Percentiles rank a stretch among this genome's conserved stretches.
Conservation (phyloP, 2,113 vertebrate genomes). For the Cebus imitator region DNA sequence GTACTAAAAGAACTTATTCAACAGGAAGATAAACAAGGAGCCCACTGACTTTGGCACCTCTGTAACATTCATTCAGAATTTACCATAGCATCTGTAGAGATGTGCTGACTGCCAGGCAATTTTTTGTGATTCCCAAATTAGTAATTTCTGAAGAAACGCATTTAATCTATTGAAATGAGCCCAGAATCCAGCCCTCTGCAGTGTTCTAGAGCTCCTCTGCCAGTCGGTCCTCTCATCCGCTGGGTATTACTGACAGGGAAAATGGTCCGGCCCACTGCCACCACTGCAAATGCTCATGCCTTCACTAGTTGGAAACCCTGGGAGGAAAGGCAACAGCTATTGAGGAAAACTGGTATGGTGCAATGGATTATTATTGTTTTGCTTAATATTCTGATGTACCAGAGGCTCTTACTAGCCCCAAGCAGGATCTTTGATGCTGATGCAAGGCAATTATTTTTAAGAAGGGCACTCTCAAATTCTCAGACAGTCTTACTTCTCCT, state of each 20-base stretch:
- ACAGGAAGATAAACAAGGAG: neutral
- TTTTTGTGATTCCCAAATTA: neutral
- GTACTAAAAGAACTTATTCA: conserved; percentile 43
- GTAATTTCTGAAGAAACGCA: conserved; percentile 28
- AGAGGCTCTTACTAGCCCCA: neutral
- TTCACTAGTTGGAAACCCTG: neutral
- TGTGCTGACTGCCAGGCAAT: neutral
- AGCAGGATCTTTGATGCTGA: neutral
- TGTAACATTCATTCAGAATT: conserved; percentile 4
- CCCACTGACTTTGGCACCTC: neutral
- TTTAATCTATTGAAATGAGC: neutral
- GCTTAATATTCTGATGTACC: neutral
- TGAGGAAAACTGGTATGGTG: neutral
- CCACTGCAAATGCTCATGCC: neutral
- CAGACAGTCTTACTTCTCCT: neutral
- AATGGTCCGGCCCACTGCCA: neutral
- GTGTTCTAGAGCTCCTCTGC: neutral
- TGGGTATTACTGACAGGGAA: neutral
- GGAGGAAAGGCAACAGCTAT: neutral
- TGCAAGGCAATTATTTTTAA: neutral
- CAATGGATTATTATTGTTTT: neutral
- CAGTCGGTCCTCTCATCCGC: neutral
- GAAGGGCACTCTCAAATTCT: neutral
- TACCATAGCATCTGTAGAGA: neutral
- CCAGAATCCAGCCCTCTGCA: neutral